Base-by-base conservation (phyloP, 1,140 invertebrate genomes). In the Thalassaphorura encarpata region DNA sequence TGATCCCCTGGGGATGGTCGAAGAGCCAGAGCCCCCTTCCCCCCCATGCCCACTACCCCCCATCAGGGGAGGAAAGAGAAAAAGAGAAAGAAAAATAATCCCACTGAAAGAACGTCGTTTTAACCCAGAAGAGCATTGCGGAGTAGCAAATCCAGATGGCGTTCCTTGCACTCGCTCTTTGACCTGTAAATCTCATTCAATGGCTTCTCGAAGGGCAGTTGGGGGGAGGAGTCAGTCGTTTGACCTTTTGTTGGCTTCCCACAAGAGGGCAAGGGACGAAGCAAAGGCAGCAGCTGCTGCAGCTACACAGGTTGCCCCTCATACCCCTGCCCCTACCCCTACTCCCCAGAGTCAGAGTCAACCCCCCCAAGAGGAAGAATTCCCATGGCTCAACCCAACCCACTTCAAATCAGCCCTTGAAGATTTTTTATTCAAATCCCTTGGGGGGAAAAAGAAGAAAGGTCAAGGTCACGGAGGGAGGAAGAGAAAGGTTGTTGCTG, bases 121-220 rank as follows among this genome's bases (percentile, higher is more conserved):
- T 71, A 83, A 88, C 69, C 79, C 85, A 3, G 81, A 89, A 64
- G 80, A 83, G 48, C 87, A 89, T 66, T 89, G 87, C 70, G 87
- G 86, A 2, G 85, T 87, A 2, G 78, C 78, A 50, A 75, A 77
- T 3, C 82, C 84, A 60, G 80, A 77, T 1, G 83, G 83, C 65
- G 36, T 19, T 11, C 82, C 81, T 0, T 90, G 87, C 69, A 87
- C 84, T 21, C 72, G 86, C 26, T 88, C 85, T 13, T 74, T 89
- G 15, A 89, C 86, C 1, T 90, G 87, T 69, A 89, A 88, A 73
- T 82, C 84, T n/a, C 87, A 89, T 73, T 81, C 84, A 6, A 75
- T 89, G 49, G 83, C 83, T 26, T 65, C 86, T 48, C 72, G 85
- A 41, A 70, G 87, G 54, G 80, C 79, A 13, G 86, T 89, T 18